Base-by-base conservation (phyloP, 2,113 vertebrate genomes). In the Conger conger region DNA sequence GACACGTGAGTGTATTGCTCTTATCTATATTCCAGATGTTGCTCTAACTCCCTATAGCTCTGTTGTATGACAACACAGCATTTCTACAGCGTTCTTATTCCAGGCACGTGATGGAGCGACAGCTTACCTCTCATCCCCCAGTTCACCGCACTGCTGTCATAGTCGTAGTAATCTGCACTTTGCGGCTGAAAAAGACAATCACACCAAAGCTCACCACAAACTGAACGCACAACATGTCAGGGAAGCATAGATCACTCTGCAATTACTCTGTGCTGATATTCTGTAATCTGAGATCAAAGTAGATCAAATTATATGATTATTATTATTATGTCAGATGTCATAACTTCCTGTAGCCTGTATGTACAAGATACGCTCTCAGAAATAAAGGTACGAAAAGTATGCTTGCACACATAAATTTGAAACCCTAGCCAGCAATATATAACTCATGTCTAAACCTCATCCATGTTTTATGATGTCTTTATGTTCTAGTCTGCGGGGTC, bases 81-180 rank as follows among this genome's bases (percentile, higher is more conserved):
- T 42, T 42, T 50, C 45, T 50, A 50, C 9, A 50, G 4, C 15
- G 45, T 50, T 50, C 45, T 50, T 50, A 50, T 50, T 50, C 8
- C 45, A 50, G 1, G 4, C 45, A 13, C 8, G 40, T 6, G 40
- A 6, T 42, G 40, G 40, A 42, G 35, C 20, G 42, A 50, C n/a
- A 1, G n/a, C 89, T 93, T 88, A 99, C 98, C 98, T 97, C 96
- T 94, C 95, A 97, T 97, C 38, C 97, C 97, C 97, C 97, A 98
- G 89, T 98, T 99, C 84, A 97, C 97, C 2, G 96, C 96, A 0
- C 97, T 97, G 38, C 97, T 97, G 95, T 98, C 97, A 0, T 97
- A 98, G 91, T 98, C 97, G 92, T 97, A 98, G 83, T 96, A 97
- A 89, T 99, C 97, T 0, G 95, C 94, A 20, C 96, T 93, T 73